Base-by-base conservation (phyloP, 1,140 invertebrate species). In the Muscidifurax raptorellus region DNA sequence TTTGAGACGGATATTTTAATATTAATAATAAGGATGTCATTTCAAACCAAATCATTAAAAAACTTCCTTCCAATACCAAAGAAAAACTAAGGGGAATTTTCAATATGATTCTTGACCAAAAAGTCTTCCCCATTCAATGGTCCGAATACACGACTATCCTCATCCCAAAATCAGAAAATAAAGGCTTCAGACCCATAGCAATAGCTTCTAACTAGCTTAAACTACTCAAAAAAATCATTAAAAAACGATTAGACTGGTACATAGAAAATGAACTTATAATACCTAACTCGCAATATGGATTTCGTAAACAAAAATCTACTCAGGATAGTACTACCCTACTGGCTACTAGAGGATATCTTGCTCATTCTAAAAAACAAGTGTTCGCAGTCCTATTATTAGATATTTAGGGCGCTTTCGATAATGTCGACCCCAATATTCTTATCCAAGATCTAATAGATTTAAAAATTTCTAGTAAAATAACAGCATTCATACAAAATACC, bases 141-240 rank as follows among this genome's bases (percentile, higher is more conserved):
- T 52, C 47, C 0, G 12, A 75, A 27, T 74, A 66, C 69, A 52
- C 75, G 2, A 77, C 85, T 9, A 44, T 71, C 5, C 83, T 88
- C 9, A 76, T 88, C 32, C 80, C 83, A 0, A 89, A 88, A 76
- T 10, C 27, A 44, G 66, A 82, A 28, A 69, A 40, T 27, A 47
- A 25, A n/a, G 84, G 85, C 28, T 28, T 84, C 25, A 74, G 87
- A 75, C 87, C 88, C 2, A 88, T 89, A 28, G 86, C 88, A 13
- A n/a, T 88, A n/a, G 69, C 86, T 7, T 77, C 84, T 6, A 84
- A 82, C 15, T 18, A 87, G 3, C 59, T 81, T 12, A 88, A 88
- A 69, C 18, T 89, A 9, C 67, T 86, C 22, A 85, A 89, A 81
- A 87, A 74, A 86, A 72, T 89, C 22, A 67, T 88, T n/a, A 85